phyloP scores from a whole-genome alignment of 2,888 invertebrate genomes.

The Lasioglossum calceatum region DNA sequence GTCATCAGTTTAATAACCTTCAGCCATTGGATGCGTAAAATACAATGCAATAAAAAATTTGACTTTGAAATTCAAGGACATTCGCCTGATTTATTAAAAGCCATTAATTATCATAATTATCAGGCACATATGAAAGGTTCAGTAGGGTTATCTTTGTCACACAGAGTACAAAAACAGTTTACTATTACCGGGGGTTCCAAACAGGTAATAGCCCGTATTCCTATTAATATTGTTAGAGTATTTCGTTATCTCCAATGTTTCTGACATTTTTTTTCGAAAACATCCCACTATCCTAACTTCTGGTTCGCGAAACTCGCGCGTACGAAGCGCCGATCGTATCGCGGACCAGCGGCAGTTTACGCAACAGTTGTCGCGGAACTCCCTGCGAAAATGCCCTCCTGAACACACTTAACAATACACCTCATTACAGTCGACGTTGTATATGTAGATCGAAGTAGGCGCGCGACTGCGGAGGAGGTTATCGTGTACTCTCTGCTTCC shows the following conservation, averaged over 20 bases:
- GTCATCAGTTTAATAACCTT: no score
- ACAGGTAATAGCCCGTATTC: not conserved
- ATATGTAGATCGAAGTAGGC: constrained; percentile 60
- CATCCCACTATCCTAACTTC: constrained; percentile 16
- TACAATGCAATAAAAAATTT: no score
- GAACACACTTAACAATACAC: constrained; percentile 52
- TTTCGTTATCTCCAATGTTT: not conserved
- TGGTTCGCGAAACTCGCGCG: not conserved
- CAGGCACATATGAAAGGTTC: no score
- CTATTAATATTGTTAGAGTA: not conserved
- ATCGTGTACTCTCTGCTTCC: constrained; percentile 56
- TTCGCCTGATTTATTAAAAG: no score
- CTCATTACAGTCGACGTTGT: constrained; percentile 48
- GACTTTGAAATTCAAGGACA: no score
- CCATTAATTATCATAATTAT: no score
- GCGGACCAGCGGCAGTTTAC: constrained; percentile 25
- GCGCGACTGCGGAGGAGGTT: constrained; percentile 36
- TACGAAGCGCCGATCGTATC: constrained; percentile 29
- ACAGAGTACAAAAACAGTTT: no score
- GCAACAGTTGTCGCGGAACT: constrained; percentile 43
- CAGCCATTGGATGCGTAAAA: no score
- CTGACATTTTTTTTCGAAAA: not conserved
- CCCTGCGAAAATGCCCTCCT: constrained; percentile 28
- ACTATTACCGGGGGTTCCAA: not conserved
- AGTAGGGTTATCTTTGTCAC: no score